These are phyloP conservation scores for Bombus polaris DNA, from an alignment of 1,140 invertebrate genomes.

Conservation along the genomic window DNA sequence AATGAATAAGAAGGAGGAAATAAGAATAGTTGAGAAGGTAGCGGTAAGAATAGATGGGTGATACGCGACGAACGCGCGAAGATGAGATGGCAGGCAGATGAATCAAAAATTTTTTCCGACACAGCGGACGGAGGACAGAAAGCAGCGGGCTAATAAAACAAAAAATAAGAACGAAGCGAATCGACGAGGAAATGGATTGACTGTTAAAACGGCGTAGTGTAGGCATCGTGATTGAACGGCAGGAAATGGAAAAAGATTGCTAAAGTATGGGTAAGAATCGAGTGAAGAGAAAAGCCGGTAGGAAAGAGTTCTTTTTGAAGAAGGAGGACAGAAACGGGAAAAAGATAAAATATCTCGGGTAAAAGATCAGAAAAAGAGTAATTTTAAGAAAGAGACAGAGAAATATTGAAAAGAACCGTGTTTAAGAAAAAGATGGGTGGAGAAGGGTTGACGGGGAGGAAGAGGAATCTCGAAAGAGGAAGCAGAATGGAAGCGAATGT, in stretches of 20 bases:
- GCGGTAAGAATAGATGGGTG: too few species aligned
- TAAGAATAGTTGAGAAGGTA: too few species aligned
- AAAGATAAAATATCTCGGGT: neutral
- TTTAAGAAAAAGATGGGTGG: neutral
- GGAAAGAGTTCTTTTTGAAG: too few species aligned
- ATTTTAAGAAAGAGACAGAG: neutral
- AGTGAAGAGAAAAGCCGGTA: neutral
- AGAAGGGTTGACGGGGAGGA: neutral
- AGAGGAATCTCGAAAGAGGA: neutral
- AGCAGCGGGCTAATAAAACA: neutral
- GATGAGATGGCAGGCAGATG: too few species aligned
- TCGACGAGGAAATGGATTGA: neutral
- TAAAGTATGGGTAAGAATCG: neutral
- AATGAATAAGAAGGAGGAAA: too few species aligned
- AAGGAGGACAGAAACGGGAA: neutral
- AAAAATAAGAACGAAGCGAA: neutral
- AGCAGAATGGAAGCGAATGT: constrained; percentile 21
- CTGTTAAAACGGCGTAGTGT: neutral
- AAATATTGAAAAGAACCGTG: constrained; percentile 2
- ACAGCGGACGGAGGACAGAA: neutral
- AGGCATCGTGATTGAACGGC: neutral
- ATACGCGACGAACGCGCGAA: too few species aligned
- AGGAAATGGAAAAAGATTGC: constrained; percentile 10
- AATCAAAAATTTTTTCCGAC: neutral
- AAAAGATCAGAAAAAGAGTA: neutral